A percentile compares a stretch with the other conserved stretches of the same genome.
Evolutionary conservation across 2,888 invertebrate genomes (phyloP).

Genomic region (Drosophila rellima): DNA sequence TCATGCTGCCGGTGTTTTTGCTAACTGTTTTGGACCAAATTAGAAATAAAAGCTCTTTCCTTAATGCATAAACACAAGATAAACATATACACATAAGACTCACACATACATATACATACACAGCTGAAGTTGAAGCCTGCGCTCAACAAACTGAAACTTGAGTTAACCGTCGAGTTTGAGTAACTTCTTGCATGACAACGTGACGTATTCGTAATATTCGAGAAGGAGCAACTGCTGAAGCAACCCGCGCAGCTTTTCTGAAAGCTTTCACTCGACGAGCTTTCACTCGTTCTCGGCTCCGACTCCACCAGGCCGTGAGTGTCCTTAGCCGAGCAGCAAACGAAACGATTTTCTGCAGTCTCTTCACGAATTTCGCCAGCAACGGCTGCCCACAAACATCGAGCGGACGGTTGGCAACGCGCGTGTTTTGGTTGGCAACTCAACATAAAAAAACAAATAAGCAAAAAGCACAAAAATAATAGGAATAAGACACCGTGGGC

Average conservation of each 20-base stretch:
- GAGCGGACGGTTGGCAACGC: slow-evolving; percentile 66
- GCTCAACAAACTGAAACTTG: slow-evolving; percentile 16
- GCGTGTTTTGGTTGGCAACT: slow-evolving; percentile 73
- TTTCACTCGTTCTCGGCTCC: slow-evolving; percentile 44
- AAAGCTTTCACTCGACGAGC: slow-evolving; percentile 53
- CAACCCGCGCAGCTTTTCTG: slow-evolving; percentile 51
- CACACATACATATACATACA: neutral
- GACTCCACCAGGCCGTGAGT: slow-evolving; percentile 29
- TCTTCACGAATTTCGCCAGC: slow-evolving; percentile 72
- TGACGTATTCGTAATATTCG: slow-evolving; percentile 35
- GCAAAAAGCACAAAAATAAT: slow-evolving; percentile 20
- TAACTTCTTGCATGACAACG: neutral
- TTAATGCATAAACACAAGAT: slow-evolving; percentile 60
- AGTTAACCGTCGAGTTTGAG: slow-evolving; percentile 12
- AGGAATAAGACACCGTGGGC: slow-evolving; percentile 36
- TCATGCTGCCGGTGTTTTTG: slow-evolving; percentile 67
- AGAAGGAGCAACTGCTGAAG: slow-evolving; percentile 20
- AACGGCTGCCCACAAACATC: slow-evolving; percentile 54
- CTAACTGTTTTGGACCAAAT: slow-evolving; percentile 57
- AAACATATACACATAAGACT: slow-evolving; percentile 16
- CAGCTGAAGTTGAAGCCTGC: slow-evolving; percentile 36
- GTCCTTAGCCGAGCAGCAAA: slow-evolving; percentile 56
- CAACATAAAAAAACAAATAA: slow-evolving; percentile 35
- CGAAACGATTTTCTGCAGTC: slow-evolving; percentile 65
- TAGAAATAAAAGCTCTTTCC: slow-evolving; percentile 72